Evolutionary conservation across 2,113 vertebrate genomes (phyloP).

Genomic region (Arenaria interpres): DNA sequence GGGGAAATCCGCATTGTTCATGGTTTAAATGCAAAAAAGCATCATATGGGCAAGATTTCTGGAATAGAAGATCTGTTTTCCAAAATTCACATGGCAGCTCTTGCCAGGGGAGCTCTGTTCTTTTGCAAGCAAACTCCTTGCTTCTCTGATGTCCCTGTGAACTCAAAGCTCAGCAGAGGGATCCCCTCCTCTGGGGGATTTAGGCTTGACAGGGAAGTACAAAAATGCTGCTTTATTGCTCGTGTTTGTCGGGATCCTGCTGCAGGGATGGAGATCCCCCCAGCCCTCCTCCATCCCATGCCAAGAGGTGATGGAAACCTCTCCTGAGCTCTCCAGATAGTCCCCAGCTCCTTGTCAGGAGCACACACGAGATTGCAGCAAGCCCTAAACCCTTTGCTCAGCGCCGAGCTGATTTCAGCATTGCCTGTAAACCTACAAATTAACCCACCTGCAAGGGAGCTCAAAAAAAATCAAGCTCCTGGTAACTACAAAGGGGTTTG

Average conservation of each 20-base stretch:
- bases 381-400: neutral
- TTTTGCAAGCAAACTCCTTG: neutral
- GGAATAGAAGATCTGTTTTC: neutral
- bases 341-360: neutral
- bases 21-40: neutral
- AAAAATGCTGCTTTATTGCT: neutral
- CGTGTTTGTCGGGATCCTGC: neutral
- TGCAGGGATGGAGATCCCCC: neutral
- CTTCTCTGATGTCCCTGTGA: neutral
- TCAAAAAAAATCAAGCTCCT: neutral
- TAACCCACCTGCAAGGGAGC: neutral
- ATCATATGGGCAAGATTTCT: neutral
- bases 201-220: neutral
- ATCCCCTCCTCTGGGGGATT: neutral
- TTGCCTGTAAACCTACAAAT: neutral
- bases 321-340: neutral
- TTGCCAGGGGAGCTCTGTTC: neutral
- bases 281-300: neutral
- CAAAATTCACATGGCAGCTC: neutral
- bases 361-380: accelerated
- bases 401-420: neutral
- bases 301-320: neutral
- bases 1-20: neutral
- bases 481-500: neutral
- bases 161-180: neutral